These are phyloP conservation scores for Mola mola DNA, from an alignment of 2,113 vertebrate genomes.

Conservation along the genomic window DNA sequence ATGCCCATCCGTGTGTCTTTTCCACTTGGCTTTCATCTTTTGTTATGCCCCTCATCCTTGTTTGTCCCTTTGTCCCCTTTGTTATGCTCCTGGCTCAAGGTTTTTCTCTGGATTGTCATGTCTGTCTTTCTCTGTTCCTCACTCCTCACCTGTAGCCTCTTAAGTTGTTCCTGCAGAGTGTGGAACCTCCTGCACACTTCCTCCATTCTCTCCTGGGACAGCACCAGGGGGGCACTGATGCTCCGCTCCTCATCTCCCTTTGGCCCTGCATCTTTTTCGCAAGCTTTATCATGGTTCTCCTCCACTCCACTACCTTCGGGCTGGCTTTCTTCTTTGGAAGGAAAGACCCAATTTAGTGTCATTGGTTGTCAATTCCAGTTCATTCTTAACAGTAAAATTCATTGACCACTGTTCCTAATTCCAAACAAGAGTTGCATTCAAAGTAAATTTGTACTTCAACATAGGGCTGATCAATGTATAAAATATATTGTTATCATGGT, in stretches of 20 bases:
- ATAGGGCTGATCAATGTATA: no score
- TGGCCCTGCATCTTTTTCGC: conserved; percentile 34
- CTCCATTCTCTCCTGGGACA: conserved; percentile 76
- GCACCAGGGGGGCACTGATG: conserved; percentile 70
- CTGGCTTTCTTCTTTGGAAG: conserved; percentile 59
- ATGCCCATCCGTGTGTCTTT: conserved; percentile 33
- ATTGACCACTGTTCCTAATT: no score
- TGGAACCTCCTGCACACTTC: conserved; percentile 80
- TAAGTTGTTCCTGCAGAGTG: conserved; percentile 82
- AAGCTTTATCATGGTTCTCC: conserved; percentile 25
- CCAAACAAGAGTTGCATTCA: no score
- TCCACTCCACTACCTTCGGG: conserved; percentile 24
- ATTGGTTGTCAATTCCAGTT: no score
- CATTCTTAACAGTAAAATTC: no score
- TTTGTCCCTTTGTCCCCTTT: no score
- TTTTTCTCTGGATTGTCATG: conserved; percentile 13
- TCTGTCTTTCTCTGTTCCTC: conserved; percentile 7
- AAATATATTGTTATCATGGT: no score
- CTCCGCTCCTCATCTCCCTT: conserved; percentile 55
- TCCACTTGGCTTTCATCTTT: conserved; percentile 51
- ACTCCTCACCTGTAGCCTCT: conserved; percentile 84
- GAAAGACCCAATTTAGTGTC: conserved; percentile 9
- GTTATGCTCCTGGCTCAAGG: conserved; percentile 20
- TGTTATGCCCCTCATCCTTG: conserved; percentile 51
- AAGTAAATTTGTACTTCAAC: no score